Evolutionary conservation across 2,797 vertebrate species (phyloP), one percentile per base, ranked within the genome.

Genomic region (Denticeps clupeoides): DNA sequence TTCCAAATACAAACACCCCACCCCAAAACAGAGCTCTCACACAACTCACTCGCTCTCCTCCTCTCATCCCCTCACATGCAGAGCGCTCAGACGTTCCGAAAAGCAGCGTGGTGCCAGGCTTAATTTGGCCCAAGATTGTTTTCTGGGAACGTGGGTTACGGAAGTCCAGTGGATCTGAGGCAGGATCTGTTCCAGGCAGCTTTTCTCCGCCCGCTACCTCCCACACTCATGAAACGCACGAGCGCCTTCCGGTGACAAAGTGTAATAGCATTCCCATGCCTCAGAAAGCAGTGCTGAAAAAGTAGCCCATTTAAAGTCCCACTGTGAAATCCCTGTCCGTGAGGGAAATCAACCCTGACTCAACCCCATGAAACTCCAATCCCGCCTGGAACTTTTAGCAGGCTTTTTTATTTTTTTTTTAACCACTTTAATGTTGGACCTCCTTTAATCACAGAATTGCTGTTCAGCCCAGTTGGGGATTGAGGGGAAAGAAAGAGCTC

Each of bases 191-290:
- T 38, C 35, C 35, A 19, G 27, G 8, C 26, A 27, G 21, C 33
- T 16, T 22, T 22, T 48, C 46, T 38, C 11, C 25, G 32, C 31
- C 24, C 32, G 35, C 12, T 35, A 10, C 22, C 31, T 37, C n/a
- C 21, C 31, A 10, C 32, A 24, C 31, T 47, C 45, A 47, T 38
- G 46, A 16, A 23, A 35, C 13, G 46, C 31, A 18, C 38, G 46
- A 47, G 46, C 5, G 46, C 46, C 6, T 47, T 35, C 46, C 23
- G 47, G 32, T 47, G 32, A 38, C 35, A 38, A 38, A 38, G 18
- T 35, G 35, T 38, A 38, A 38, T 47, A 16, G 32, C 45, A 47
- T 47, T 47, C 45, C 31, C 10, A 25, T 25, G 9, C 31, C 16
- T 35, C 31, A 35, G 45, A 19, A 47, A 15, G 29, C 33, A 33